These are phyloP conservation scores for Aspidiotus destructor DNA, from an alignment of 2,888 invertebrate genomes.

Conservation along the genomic window DNA sequence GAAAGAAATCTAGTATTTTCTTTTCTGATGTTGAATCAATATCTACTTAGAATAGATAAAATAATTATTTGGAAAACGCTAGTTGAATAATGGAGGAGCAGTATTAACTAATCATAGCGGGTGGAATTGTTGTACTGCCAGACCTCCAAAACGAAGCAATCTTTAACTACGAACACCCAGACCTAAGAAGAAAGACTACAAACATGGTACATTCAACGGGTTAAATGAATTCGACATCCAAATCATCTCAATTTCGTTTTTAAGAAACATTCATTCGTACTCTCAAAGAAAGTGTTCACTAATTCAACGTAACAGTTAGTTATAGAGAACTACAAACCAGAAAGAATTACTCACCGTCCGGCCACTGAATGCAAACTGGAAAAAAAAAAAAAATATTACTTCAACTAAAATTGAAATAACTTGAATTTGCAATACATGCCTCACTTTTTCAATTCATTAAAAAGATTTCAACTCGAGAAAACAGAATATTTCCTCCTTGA, in stretches of 20 bases:
- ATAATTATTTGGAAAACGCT: too few species aligned
- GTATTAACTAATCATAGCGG: too few species aligned
- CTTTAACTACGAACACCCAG: slow-evolving; percentile 16
- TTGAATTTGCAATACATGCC: too few species aligned
- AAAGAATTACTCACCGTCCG: slow-evolving; percentile 40
- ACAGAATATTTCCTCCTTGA: neutral
- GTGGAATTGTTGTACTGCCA: too few species aligned
- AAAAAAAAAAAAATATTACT: slow-evolving; percentile 35
- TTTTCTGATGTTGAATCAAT: too few species aligned
- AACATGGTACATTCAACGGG: neutral
- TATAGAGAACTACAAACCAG: too few species aligned
- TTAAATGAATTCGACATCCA: neutral
- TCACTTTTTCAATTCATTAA: too few species aligned
- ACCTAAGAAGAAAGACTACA: slow-evolving; percentile 11
- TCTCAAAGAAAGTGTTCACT: neutral
- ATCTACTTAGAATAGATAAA: too few species aligned
- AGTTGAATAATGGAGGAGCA: too few species aligned
- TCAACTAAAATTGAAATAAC: neutral
- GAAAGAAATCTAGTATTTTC: too few species aligned
- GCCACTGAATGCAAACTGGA: slow-evolving; percentile 83
- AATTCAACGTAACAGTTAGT: too few species aligned
- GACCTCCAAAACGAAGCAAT: slow-evolving; percentile 9
- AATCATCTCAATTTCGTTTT: neutral
- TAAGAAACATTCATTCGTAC: neutral
- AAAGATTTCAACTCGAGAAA: too few species aligned